Base-by-base conservation (phyloP, 2,888 invertebrate species). In the Calameuta idolon region DNA sequence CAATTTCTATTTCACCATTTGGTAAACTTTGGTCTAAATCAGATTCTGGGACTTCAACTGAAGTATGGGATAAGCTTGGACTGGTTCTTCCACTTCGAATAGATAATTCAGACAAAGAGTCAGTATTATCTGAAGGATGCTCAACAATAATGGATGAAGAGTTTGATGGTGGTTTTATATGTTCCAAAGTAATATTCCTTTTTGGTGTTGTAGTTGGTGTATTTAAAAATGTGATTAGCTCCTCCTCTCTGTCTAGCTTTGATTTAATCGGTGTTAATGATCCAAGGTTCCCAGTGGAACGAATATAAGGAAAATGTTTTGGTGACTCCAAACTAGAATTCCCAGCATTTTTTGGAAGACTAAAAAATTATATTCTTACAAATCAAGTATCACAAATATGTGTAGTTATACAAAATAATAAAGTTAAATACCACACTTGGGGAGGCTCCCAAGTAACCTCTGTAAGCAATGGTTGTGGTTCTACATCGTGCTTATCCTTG, bases 371-470 rank as follows among this genome's bases (percentile, higher is more conserved):
- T 55, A 55, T 55, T 55, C 1, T 55, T 23, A 55, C 9, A 55
- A 23, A 9, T 55, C 55, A 23, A 23, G 23, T 55, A 55, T 55
- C 23, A 55, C 23, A 55, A 9, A 23, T 55, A 23, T 55, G 23
- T 55, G 23, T 55, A 23, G 9, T 55, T 23, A 23, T 55, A 23
- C 15, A 23, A 55, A 23, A 55, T 55, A 55, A 55, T 55, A 55
- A 55, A 55, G 55, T 55, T 55, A 55, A 55, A 12, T 71, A 71
- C 71, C 71, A 71, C 71, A 33, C 31, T 34, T 40, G 83, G 55
- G 87, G 81, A 34, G 88, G 80, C 76, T 85, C 83, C 83, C 89
- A 90, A 76, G 87, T 89, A 83, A 89, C 88, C 85, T 89, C 90
- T 34, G 88, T 84, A 35, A 89, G 81, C 76, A 83, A 83, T 34